A percentile compares a stretch with the other conserved stretches of the same genome.
Conservation (phyloP, 2,113 vertebrate species). For the Falco punctatus region DNA sequence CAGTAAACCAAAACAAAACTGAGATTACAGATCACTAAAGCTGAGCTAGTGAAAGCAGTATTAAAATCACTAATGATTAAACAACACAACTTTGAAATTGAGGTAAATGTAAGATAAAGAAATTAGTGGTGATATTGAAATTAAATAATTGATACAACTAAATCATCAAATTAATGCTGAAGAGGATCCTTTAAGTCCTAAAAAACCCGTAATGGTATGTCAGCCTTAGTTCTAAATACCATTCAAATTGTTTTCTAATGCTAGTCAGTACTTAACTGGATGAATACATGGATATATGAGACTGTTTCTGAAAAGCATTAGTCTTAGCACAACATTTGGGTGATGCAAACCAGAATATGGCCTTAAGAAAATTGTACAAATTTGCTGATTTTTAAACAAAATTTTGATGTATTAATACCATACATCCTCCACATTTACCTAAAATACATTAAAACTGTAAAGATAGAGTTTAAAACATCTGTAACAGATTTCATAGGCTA, state of each 20-base stretch:
- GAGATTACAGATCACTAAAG: background rate
- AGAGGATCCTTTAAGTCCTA: constrained; percentile 1
- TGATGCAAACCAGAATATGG: background rate
- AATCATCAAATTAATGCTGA: constrained; percentile 21
- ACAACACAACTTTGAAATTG: background rate
- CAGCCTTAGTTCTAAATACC: background rate
- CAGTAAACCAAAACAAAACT: background rate
- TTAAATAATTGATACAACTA: constrained; percentile 10
- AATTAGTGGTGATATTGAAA: background rate
- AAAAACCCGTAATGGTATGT: background rate
- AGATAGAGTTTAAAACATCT: background rate
- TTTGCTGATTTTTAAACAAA: background rate
- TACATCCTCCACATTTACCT: background rate
- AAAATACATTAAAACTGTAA: background rate
- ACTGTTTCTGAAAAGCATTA: background rate
- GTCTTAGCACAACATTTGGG: background rate
- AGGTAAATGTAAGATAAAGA: background rate
- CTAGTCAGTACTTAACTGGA: background rate
- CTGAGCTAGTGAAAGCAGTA: background rate
- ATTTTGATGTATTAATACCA: background rate
- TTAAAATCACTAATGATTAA: background rate
- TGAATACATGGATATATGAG: background rate
- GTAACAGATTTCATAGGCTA: background rate
- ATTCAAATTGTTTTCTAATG: background rate
- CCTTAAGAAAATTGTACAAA: background rate